A percentile compares a stretch with the other conserved stretches of the same genome.
Evolutionary conservation across 2,113 vertebrate species (phyloP).

Genomic region (Urocynchramus pylzowi): DNA sequence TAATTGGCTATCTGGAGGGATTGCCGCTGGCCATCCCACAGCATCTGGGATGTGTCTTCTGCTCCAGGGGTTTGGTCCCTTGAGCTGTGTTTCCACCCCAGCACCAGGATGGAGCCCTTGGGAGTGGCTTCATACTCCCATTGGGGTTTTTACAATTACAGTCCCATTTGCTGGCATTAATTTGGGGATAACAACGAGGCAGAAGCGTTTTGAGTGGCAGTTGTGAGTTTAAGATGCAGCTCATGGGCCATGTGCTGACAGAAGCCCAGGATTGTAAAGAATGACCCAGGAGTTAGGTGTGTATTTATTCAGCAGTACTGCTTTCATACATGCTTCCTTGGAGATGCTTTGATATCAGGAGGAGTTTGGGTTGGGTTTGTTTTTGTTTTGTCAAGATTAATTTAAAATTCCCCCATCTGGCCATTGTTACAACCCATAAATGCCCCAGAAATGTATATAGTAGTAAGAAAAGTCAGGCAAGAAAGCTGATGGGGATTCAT

Average conservation of each 20-base stretch:
- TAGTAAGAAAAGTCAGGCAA: not conserved
- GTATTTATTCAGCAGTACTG: not conserved
- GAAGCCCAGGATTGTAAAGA: not conserved
- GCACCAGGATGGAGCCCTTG: not conserved
- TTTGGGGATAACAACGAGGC: not conserved
- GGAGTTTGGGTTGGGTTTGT: not conserved
- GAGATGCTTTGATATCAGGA: not conserved
- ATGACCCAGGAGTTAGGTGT: not conserved
- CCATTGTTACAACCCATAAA: not conserved
- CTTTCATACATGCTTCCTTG: not conserved
- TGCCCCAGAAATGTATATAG: not conserved
- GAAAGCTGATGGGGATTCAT: not conserved
- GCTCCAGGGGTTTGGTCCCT: not conserved
- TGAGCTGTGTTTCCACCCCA: not conserved
- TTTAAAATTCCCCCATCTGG: not conserved
- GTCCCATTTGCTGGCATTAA: not conserved
- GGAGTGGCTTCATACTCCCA: not conserved
- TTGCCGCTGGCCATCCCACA: not conserved
- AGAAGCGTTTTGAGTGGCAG: not conserved
- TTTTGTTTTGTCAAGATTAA: not conserved
- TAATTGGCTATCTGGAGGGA: not conserved
- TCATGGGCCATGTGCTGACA: fast-evolving
- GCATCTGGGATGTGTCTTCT: not conserved
- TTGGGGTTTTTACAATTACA: not conserved
- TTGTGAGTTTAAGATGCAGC: not conserved